These are phyloP conservation scores for Labrus mixtus DNA, from an alignment of 2,113 vertebrate species.

Conservation along the genomic window DNA sequence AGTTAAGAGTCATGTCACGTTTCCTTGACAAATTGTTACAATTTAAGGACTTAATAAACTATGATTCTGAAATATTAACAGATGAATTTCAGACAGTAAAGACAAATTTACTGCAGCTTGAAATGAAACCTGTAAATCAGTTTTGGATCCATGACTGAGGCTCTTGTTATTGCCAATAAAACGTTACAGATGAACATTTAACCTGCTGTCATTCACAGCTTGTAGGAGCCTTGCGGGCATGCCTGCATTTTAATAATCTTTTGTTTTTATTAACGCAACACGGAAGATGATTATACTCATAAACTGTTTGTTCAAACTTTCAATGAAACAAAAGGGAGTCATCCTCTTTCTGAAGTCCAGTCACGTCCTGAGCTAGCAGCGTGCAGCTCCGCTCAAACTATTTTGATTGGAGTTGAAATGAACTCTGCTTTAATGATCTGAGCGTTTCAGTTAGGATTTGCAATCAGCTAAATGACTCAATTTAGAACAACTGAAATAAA, in stretches of 20 bases:
- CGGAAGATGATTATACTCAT: slow-evolving; percentile 22
- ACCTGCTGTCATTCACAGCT: slow-evolving; percentile 48
- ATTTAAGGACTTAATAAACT: slow-evolving; percentile 69
- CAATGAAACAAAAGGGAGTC: slow-evolving; percentile 27
- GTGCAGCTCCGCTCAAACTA: slow-evolving; percentile 41
- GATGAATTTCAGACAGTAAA: slow-evolving; percentile 54
- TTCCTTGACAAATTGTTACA: slow-evolving; percentile 42
- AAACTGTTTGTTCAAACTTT: slow-evolving; percentile 35
- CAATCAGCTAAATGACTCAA: slow-evolving; percentile 73
- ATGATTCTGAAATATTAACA: slow-evolving; percentile 65
- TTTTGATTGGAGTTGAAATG: slow-evolving; percentile 68
- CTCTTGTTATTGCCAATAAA: slow-evolving; percentile 50
- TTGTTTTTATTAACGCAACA: slow-evolving; percentile 56
- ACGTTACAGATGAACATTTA: slow-evolving; percentile 43
- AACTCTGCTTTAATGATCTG: slow-evolving; percentile 67
- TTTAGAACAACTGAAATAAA: slow-evolving; percentile 67
- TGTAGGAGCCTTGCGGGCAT: slow-evolving; percentile 24
- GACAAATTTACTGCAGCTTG: slow-evolving; percentile 55
- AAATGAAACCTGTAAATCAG: slow-evolving; percentile 70
- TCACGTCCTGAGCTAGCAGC: slow-evolving; percentile 44
- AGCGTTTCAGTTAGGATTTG: slow-evolving; percentile 55
- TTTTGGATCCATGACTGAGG: slow-evolving; percentile 26
- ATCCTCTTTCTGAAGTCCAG: slow-evolving; percentile 43
- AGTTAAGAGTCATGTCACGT: slow-evolving; percentile 54
- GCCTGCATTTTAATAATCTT: slow-evolving; percentile 26